Evolutionary conservation across 2,888 invertebrate genomes (phyloP).

Genomic region (Cybosia mesomella): DNA sequence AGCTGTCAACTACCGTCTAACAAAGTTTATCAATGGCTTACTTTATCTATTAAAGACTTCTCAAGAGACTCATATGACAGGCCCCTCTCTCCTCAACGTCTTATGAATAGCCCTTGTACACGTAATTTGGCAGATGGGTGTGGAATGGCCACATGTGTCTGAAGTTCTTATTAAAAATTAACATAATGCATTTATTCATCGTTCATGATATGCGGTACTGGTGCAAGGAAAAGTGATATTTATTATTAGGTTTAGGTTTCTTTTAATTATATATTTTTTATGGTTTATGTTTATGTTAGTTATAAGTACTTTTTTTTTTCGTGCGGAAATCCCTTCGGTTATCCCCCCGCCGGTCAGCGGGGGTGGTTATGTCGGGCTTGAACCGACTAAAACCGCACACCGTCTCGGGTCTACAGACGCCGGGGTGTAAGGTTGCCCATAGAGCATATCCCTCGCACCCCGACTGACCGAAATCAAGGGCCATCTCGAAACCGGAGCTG

Average conservation of each 20-base stretch:
- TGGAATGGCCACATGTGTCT: slow-evolving; percentile 25
- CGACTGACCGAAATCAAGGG: no score
- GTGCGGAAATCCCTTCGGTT: no score
- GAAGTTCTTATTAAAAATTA: slow-evolving; percentile 30
- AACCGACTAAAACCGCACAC: no score
- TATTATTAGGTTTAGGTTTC: not conserved
- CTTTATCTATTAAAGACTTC: not conserved
- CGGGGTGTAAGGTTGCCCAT: no score
- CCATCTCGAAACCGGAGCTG: no score
- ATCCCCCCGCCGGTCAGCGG: no score
- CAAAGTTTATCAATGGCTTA: slow-evolving; percentile 7
- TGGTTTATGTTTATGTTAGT: no score
- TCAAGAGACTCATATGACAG: slow-evolving; percentile 12
- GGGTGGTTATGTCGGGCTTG: no score
- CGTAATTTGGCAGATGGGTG: slow-evolving; percentile 20
- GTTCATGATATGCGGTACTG: slow-evolving; percentile 25
- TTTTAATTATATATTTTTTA: no score
- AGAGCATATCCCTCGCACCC: no score
- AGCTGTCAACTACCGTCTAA: slow-evolving; percentile 7
- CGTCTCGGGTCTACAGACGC: no score
- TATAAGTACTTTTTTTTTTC: no score
- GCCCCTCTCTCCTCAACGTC: slow-evolving; percentile 17
- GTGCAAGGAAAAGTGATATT: slow-evolving; percentile 9
- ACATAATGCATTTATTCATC: slow-evolving; percentile 40
- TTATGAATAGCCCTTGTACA: slow-evolving; percentile 25